These are phyloP conservation scores for Erethizon dorsatum DNA, from an alignment of 2,797 vertebrate genomes.

Conservation along the genomic window DNA sequence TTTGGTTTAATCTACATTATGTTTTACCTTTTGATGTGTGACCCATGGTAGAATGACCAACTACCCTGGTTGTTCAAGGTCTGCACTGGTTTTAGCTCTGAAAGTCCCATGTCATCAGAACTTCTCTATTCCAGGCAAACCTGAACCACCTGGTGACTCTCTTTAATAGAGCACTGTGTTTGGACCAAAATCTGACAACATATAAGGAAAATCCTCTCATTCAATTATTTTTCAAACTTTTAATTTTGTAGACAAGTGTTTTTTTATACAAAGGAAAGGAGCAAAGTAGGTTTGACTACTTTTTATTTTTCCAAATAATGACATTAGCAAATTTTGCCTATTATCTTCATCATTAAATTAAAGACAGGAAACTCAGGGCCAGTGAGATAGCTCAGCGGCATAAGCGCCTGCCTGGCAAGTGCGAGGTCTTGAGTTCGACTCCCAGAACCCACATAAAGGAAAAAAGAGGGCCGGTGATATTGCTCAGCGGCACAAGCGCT, in stretches of 20 bases:
- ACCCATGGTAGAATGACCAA: background rate
- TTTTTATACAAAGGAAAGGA: background rate
- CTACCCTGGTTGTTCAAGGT: background rate
- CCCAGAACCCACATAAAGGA: too few species aligned
- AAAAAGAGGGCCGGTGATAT: too few species aligned
- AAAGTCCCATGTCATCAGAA: background rate
- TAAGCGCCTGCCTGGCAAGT: too few species aligned
- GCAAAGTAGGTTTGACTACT: background rate
- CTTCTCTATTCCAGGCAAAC: background rate
- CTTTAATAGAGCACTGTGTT: background rate
- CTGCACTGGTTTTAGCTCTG: background rate
- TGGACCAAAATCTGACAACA: background rate
- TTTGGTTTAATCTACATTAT: slow-evolving; percentile 19
- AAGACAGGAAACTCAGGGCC: background rate
- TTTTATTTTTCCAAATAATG: slow-evolving; percentile 36
- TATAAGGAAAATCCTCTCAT: background rate
- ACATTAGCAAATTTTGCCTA: slow-evolving; percentile 3
- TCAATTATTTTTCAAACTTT: background rate
- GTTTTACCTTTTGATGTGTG: background rate
- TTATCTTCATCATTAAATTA: background rate
- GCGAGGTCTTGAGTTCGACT: too few species aligned
- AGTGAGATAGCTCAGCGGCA: too few species aligned
- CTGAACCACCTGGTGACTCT: background rate
- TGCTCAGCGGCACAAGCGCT: too few species aligned
- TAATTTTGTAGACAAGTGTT: slow-evolving; percentile 21